A percentile compares a stretch with the other conserved stretches of the same genome.
phyloP scores from a whole-genome alignment of 1,140 invertebrate species.

The Lepidurus packardi region DNA sequence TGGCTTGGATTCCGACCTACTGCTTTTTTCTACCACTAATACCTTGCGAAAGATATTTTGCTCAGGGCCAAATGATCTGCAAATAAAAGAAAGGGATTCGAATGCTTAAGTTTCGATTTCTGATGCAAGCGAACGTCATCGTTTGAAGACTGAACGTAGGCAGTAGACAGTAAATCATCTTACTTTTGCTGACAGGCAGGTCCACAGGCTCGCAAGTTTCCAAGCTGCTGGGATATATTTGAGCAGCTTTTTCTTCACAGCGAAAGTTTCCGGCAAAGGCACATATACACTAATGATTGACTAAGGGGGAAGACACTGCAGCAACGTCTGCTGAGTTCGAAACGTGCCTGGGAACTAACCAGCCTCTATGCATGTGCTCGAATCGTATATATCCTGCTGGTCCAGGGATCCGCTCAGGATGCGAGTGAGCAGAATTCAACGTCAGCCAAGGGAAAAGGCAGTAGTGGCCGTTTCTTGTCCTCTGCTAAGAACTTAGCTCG shows the following conservation, averaged over 20 bases:
- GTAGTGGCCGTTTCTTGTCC: conserved; percentile 1
- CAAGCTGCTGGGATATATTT: not conserved
- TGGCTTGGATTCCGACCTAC: not conserved
- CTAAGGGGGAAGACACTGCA: not conserved
- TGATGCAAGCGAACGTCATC: not conserved
- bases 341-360: conserved; percentile 5
- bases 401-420: not conserved
- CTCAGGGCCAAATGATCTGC: not conserved
- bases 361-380: not conserved
- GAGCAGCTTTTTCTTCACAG: not conserved
- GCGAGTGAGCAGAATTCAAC: not conserved
- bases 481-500: not conserved
- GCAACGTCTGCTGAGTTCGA: not conserved
- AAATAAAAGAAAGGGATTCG: not conserved
- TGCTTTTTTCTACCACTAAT: not conserved
- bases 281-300: not conserved
- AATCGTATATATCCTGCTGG: not conserved
- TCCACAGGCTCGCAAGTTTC: not conserved
- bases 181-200: conserved; percentile 2
- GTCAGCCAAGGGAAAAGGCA: not conserved
- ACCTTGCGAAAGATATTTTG: not conserved
- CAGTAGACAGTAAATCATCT: not conserved
- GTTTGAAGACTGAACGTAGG: not conserved
- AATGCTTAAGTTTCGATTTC: not conserved
- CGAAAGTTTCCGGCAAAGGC: not conserved